Evolutionary conservation across 2,888 invertebrate species (phyloP).

Genomic region (Falcaria lacertinaria): DNA sequence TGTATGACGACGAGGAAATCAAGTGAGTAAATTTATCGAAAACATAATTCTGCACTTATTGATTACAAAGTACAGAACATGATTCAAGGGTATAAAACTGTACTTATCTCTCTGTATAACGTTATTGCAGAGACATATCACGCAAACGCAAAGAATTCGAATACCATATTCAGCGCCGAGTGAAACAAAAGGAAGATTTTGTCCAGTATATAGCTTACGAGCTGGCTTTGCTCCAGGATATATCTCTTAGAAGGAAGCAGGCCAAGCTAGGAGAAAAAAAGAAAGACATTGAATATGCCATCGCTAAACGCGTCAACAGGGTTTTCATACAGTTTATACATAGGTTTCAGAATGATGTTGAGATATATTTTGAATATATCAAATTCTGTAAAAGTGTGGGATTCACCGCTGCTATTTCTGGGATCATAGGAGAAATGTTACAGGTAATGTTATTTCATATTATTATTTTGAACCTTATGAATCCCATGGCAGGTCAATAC

Average conservation of each 20-base stretch:
- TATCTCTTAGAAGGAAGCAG: slow-evolving; percentile 81
- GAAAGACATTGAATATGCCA: slow-evolving; percentile 83
- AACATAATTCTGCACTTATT: too few relatives aligned
- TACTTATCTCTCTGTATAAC: too few relatives aligned
- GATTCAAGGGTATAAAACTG: too few relatives aligned
- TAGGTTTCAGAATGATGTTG: slow-evolving; percentile 85
- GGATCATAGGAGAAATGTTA: slow-evolving; percentile 81
- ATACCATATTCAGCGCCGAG: slow-evolving; percentile 84
- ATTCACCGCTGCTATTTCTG: slow-evolving; percentile 74
- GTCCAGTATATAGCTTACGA: slow-evolving; percentile 86
- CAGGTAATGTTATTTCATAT: slow-evolving; percentile 69
- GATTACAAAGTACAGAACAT: too few relatives aligned
- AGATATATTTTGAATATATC: slow-evolving; percentile 88
- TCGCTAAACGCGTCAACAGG: slow-evolving; percentile 85
- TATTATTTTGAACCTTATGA: too few relatives aligned
- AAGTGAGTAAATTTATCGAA: slow-evolving; percentile 64
- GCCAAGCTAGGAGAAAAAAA: slow-evolving; percentile 80
- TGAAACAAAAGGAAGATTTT: slow-evolving; percentile 85
- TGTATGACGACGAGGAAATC: slow-evolving; percentile 85
- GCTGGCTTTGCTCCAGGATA: slow-evolving; percentile 82
- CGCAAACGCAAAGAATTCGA: slow-evolving; percentile 86
- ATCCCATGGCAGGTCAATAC: too few relatives aligned
- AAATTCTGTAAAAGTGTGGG: slow-evolving; percentile 87
- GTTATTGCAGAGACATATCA: slow-evolving; percentile 79
- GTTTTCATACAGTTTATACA: slow-evolving; percentile 85